Base-by-base conservation (phyloP, 2,113 vertebrate species). In the Gorsachius goisagi region DNA sequence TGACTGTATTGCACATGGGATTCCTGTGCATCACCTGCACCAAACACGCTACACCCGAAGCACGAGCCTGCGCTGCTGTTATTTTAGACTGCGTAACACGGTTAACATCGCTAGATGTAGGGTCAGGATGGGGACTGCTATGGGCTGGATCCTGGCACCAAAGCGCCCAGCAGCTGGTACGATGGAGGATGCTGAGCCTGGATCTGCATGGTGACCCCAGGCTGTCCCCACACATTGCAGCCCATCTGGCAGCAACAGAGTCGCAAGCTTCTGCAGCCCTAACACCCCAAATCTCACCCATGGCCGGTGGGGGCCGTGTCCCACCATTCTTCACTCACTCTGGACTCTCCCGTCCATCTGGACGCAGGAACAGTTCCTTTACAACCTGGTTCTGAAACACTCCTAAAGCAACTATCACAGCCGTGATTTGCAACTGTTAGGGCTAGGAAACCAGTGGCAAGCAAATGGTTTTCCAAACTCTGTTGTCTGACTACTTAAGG, bases 31-130 rank as follows among this genome's bases (percentile, higher is more conserved):
- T 5, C 35, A 58, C 3, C n/a, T 49, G 47, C 44, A 52, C 45
- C 27, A 50, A 41, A 56, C 12, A 15, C 0, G 0, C 17, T 5
- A 59, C 12, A 49, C 15, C 24, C 62, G 11, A 69, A 72, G 56
- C 0, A 0, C 7, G 33, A 89, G 58, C 32, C 19, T 32, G 45
- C 53, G 19, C 6, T 9, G 58, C 30, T 0, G 0, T 28, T 17
- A 9, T 3, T 49, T 60, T 55, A 56, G 18, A 39, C 28, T 11
- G 18, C 1, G 0, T 37, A 41, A 41, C 0, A 0, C 2, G 7
- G 55, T 45, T 44, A 37, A 12, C 12, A 14, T 11, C 11, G 2
- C 28, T 9, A 37, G 37, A 15, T 19, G 47, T 2, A 15, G 55
- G 45, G 47, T 33, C 67, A 64, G 24, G 39, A 66, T 7, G 12